Evolutionary conservation across 2,888 invertebrate genomes (phyloP).

Genomic region (Panzeria rudis): DNA sequence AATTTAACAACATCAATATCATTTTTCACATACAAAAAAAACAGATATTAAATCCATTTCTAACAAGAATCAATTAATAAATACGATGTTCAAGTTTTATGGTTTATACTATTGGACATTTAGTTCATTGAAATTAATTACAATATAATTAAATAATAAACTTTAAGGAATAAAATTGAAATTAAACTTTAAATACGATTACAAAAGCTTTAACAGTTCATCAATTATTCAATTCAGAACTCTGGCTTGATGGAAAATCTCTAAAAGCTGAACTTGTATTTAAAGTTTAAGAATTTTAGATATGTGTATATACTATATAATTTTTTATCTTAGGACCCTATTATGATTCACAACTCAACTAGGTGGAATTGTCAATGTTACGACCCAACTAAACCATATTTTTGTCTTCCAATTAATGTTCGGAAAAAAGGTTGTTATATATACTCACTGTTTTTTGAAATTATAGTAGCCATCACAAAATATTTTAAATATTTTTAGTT

Average conservation of each 20-base stretch:
- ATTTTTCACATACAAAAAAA: background rate
- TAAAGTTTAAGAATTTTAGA: slow-evolving; percentile 10
- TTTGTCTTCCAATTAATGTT: too few species aligned
- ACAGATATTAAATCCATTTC: background rate
- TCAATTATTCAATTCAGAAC: slow-evolving; percentile 15
- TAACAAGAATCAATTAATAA: background rate
- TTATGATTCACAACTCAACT: too few species aligned
- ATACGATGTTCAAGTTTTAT: background rate
- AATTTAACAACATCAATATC: background rate
- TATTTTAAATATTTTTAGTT: too few species aligned
- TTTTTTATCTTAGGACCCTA: too few species aligned
- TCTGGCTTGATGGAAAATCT: slow-evolving; percentile 56
- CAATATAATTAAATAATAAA: slow-evolving; percentile 18
- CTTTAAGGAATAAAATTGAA: slow-evolving; percentile 1
- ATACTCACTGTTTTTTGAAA: too few species aligned
- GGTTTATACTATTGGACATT: slow-evolving; percentile 62
- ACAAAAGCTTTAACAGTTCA: slow-evolving; percentile 44
- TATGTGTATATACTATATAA: background rate
- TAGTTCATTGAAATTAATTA: slow-evolving; percentile 22
- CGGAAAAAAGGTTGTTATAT: too few species aligned
- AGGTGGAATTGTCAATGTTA: too few species aligned
- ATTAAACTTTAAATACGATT: slow-evolving; percentile 53
- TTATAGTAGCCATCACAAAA: too few species aligned
- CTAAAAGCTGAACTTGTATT: slow-evolving; percentile 49
- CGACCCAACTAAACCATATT: too few species aligned